Conservation (phyloP, 2,113 vertebrate species). For the Serinus canaria region DNA sequence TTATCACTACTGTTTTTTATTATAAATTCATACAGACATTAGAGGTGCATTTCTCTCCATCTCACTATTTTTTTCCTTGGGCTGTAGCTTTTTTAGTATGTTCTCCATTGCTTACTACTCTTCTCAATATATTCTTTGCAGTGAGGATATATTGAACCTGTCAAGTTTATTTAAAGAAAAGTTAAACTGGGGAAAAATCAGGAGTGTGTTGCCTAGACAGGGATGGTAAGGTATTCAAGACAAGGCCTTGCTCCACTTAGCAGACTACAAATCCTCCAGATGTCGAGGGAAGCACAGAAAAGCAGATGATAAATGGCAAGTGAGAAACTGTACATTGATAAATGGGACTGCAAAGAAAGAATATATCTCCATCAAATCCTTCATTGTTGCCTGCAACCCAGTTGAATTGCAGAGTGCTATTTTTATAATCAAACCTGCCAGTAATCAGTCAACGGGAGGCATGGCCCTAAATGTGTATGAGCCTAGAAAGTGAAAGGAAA, state of each 20-base stretch:
- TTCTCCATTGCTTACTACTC: conserved; percentile 10
- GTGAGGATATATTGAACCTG: conserved; percentile 54
- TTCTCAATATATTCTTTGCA: conserved; percentile 26
- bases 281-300: conserved; percentile 60
- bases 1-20: conserved; percentile 44
- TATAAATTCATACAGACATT: neutral
- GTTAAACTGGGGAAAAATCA: conserved; percentile 50
- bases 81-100: conserved; percentile 19
- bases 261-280: conserved; percentile 65
- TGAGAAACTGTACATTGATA: conserved; percentile 59
- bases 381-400: conserved; percentile 41
- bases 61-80: neutral
- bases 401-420: conserved; percentile 56
- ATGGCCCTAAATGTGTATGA: conserved; percentile 30
- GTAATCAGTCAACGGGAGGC: conserved; percentile 34
- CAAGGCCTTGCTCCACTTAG: conserved; percentile 58
- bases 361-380: conserved; percentile 51
- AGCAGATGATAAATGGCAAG: conserved; percentile 65
- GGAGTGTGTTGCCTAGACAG: neutral
- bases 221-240: conserved; percentile 54
- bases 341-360: conserved; percentile 51
- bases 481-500: conserved; percentile 26
- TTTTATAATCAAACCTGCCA: conserved; percentile 62
- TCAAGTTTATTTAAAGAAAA: conserved; percentile 71
- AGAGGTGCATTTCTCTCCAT: neutral